Evolutionary conservation across 2,797 vertebrate species (phyloP).

Genomic region (Nyctibius grandis): DNA sequence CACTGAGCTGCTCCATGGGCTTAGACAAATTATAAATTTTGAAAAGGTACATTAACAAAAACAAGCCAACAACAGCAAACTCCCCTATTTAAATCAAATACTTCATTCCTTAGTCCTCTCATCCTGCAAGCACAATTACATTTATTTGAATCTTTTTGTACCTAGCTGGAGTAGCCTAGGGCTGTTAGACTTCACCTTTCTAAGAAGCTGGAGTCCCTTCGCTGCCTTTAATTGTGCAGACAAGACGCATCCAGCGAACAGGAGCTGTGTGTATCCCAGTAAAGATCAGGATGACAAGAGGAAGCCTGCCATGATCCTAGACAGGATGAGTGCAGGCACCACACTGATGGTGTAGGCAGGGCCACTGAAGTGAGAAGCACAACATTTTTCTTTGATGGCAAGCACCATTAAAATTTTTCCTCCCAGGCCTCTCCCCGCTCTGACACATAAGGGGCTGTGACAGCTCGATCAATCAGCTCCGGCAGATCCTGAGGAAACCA

Average conservation of each 20-base stretch:
- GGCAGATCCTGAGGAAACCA: slow-evolving; percentile 2
- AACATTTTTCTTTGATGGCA: slow-evolving; percentile 48
- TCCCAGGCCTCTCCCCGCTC: background rate
- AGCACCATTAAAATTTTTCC: slow-evolving; percentile 52
- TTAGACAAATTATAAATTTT: background rate
- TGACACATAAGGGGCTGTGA: background rate
- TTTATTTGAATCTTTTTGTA: background rate
- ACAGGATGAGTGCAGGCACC: background rate
- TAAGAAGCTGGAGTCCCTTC: background rate
- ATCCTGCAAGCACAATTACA: background rate
- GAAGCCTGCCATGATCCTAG: background rate
- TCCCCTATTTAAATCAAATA: background rate
- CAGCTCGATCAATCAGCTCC: slow-evolving; percentile 27
- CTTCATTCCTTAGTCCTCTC: background rate
- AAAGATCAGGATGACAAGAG: background rate
- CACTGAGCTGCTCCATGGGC: background rate
- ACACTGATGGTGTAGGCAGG: background rate
- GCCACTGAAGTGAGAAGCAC: slow-evolving; percentile 8
- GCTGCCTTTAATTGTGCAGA: background rate
- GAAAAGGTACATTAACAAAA: background rate
- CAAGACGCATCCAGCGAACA: background rate
- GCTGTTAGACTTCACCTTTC: background rate
- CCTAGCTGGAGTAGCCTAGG: background rate
- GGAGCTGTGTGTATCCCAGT: background rate
- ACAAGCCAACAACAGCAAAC: background rate